phyloP scores from a whole-genome alignment of 2,888 invertebrate species.

The Nemapogon koenigi region DNA sequence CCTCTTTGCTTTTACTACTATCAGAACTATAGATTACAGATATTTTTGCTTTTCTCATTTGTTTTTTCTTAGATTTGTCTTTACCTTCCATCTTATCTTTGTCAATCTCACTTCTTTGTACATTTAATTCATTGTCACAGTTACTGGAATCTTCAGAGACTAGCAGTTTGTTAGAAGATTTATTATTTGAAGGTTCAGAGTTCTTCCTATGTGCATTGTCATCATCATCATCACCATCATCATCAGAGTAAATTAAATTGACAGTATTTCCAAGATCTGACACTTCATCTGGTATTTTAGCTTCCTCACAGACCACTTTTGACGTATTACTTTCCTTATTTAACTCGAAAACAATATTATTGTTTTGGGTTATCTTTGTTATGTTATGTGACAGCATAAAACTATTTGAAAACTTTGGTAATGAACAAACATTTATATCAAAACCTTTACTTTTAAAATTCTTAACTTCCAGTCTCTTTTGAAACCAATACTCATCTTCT shows the following conservation, averaged over 20 bases:
- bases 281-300: too few species aligned
- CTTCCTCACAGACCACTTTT: too few species aligned
- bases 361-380: conserved; percentile 28
- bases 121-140: conserved; percentile 3
- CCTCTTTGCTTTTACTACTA: conserved; percentile 5
- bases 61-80: too few species aligned
- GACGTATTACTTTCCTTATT: too few species aligned
- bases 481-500: conserved; percentile 20
- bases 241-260: too few species aligned
- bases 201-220: neutral
- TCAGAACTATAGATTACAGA: too few species aligned
- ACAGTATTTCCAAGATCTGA: too few species aligned
- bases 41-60: too few species aligned
- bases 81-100: neutral
- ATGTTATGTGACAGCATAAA: conserved; percentile 30
- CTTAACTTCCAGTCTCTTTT: conserved; percentile 29
- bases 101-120: neutral
- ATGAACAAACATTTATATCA: conserved; percentile 26
- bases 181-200: too few species aligned
- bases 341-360: too few species aligned
- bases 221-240: conserved; percentile 14
- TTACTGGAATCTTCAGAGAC: conserved; percentile 11
- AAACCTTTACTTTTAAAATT: conserved; percentile 37
- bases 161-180: too few species aligned
- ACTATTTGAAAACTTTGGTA: conserved; percentile 27